Evolutionary conservation across 2,888 invertebrate species (phyloP).

Genomic region (Coecobrya sp.): DNA sequence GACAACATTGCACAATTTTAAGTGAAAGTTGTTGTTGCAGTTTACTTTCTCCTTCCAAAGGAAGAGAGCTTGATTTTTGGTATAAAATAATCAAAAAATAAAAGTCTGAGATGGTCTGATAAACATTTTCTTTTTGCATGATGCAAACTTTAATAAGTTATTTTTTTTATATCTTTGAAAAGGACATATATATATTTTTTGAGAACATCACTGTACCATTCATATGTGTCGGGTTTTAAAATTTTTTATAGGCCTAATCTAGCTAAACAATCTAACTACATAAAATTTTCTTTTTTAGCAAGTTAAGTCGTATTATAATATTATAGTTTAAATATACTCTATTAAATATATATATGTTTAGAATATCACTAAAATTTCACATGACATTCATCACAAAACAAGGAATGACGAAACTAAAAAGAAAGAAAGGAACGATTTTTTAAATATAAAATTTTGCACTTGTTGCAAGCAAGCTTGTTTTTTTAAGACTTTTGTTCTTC

Average conservation of each 20-base stretch:
- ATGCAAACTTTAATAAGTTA: not conserved
- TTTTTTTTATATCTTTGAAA: not conserved
- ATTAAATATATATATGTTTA: not conserved
- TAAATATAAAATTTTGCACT: not conserved
- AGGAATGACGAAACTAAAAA: not conserved
- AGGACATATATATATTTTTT: not conserved
- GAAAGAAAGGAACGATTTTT: not conserved
- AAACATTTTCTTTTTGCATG: not conserved
- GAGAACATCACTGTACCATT: constrained; percentile 36
- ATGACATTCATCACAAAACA: not conserved
- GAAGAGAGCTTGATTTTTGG: too few relatives aligned
- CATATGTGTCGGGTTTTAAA: constrained; percentile 16
- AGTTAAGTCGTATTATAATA: not conserved
- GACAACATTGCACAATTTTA: constrained; percentile 31
- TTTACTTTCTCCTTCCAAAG: too few relatives aligned
- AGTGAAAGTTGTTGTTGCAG: too few relatives aligned
- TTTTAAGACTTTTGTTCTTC: not conserved
- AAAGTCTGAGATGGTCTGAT: too few relatives aligned
- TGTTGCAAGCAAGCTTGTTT: not conserved
- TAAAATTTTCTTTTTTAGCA: too few relatives aligned
- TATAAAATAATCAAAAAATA: too few relatives aligned
- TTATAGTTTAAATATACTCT: too few relatives aligned
- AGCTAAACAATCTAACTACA: too few relatives aligned
- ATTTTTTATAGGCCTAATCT: too few relatives aligned
- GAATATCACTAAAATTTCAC: not conserved